These are phyloP conservation scores for Jaculus jaculus DNA, from an alignment of 2,113 vertebrate species.

Conservation along the genomic window DNA sequence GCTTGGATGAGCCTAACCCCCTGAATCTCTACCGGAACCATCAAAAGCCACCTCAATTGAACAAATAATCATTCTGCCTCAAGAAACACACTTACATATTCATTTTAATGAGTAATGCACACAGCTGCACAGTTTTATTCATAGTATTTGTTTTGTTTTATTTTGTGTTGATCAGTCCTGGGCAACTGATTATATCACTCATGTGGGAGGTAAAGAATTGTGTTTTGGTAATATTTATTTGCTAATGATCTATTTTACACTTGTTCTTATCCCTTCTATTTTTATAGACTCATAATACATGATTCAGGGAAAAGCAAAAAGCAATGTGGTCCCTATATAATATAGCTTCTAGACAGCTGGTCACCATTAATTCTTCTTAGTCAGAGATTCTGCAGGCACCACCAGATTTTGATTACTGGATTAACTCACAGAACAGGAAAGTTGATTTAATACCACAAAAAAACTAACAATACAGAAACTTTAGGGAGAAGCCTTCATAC, in stretches of 20 bases:
- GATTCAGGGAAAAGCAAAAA: conserved; percentile 44
- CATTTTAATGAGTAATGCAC: background rate
- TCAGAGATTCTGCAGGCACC: conserved; percentile 15
- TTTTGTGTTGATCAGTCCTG: conserved; percentile 31
- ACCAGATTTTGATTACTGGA: background rate
- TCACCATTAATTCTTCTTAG: conserved; percentile 9
- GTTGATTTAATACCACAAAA: background rate
- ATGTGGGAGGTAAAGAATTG: conserved; percentile 11
- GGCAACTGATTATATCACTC: conserved; percentile 23
- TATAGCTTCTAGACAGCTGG: background rate
- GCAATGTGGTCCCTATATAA: background rate
- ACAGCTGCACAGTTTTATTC: background rate
- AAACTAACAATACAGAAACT: background rate
- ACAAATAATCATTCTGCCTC: conserved; percentile 23
- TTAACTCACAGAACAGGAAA: conserved; percentile 25
- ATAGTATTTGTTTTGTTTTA: conserved; percentile 39
- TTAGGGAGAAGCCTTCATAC: background rate
- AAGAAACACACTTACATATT: background rate
- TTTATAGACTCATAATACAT: background rate
- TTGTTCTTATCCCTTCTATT: conserved; percentile 19
- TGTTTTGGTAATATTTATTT: conserved; percentile 50
- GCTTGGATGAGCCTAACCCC: background rate
- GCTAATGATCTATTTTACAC: conserved; percentile 35
- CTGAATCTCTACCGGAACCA: background rate
- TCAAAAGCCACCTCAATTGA: conserved; percentile 5